Base-by-base conservation (phyloP, 2,797 vertebrate genomes). In the Varecia variegata region DNA sequence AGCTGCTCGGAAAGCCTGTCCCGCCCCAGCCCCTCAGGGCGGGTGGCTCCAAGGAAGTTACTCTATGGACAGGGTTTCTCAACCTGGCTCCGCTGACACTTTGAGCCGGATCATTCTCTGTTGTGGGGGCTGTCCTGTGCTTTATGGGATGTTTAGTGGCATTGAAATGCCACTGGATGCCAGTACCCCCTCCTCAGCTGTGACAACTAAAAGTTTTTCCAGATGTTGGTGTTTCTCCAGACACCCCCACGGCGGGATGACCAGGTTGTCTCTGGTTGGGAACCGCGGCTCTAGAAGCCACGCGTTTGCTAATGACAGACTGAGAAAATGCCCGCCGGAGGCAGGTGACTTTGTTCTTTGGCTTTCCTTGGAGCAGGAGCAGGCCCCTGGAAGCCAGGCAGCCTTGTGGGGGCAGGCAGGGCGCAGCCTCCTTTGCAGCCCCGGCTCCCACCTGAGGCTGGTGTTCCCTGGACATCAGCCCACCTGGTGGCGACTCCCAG, bases 1-100 rank as follows among this genome's bases (percentile, higher is more conserved):
- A n/a, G 38, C 43, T 8, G 0, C 2, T 5, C 17, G 0, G 12
- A n/a, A n/a, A n/a, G 65, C 2, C 52, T n/a, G 35, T 58, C 38
- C 68, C 1, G n/a, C 7, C 27, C 35, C 2, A 0, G 23, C 40
- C 23, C 0, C 30, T 52, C 71, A 1, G 2, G 1, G 5, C 3
- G 1, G 62, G 1, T 20, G 3, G 12, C 68, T 68, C 52, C 0
- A 50, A 47, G 40, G 21, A 38, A 6, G 9, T 62, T 50, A 9
- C 43, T 50, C 76, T 18, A 3, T 13, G 3, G 47, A 52, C 38
- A 10, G 58, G 8, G 5, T 7, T 25, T 94, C 70, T n/a, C 27
- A 2, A 1, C n/a, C 45, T 43, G 40, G 9, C 23, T 8, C 40
- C 18, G 3, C 45, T 35, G 38, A 43, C 20, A 13, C 11, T 14